Evolutionary conservation across 2,797 vertebrate species (phyloP).

Genomic region (Aulostomus chinensis): DNA sequence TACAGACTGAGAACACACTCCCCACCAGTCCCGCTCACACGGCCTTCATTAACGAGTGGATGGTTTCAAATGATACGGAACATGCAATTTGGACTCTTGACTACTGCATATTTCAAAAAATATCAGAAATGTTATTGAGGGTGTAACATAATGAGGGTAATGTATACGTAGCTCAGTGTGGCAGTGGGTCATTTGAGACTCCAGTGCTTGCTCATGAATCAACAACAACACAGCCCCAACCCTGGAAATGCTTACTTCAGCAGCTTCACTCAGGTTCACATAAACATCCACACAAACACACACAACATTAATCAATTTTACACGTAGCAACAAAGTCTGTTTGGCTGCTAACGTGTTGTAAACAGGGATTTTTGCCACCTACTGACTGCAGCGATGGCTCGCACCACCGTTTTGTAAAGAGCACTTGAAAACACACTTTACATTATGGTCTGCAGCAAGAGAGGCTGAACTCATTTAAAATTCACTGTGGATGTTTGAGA

Average conservation of each 20-base stretch:
- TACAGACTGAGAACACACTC: slow-evolving; percentile 59
- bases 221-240: slow-evolving; percentile 57
- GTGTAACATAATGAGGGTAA: background rate
- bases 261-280: slow-evolving; percentile 18
- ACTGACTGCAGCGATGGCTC: slow-evolving; percentile 1
- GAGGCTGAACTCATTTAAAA: slow-evolving; percentile 62
- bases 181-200: slow-evolving; percentile 65
- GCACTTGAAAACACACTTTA: slow-evolving; percentile 30
- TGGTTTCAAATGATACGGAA: slow-evolving; percentile 34
- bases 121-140: too few relatives aligned
- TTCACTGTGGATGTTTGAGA: slow-evolving; percentile 52
- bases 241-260: slow-evolving; percentile 49
- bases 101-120: too few relatives aligned
- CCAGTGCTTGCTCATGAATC: slow-evolving; percentile 41
- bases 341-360: slow-evolving; percentile 6
- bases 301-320: slow-evolving; percentile 12
- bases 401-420: slow-evolving; percentile 12
- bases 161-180: slow-evolving; percentile 60
- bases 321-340: slow-evolving; percentile 7
- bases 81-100: too few relatives aligned
- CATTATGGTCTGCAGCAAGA: slow-evolving; percentile 44
- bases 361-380: slow-evolving; percentile 12
- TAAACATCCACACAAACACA: background rate
- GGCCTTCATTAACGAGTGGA: slow-evolving; percentile 63
- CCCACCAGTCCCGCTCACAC: slow-evolving; percentile 56